These are phyloP conservation scores for Ginglymostoma cirratum DNA, from an alignment of 2,113 vertebrate genomes.

Conservation along the genomic window DNA sequence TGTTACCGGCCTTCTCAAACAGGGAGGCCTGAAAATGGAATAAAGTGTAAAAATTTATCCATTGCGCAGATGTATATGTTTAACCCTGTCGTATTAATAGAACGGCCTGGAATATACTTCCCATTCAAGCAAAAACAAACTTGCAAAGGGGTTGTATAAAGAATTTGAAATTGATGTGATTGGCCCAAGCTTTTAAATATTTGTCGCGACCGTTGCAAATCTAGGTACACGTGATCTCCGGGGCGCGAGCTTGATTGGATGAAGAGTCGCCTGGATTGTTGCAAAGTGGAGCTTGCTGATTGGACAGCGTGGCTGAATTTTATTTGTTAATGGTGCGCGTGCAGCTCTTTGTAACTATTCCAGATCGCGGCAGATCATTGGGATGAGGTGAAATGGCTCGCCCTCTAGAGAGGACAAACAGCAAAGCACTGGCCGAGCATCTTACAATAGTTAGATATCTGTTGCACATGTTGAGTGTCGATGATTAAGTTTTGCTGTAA, in stretches of 20 bases:
- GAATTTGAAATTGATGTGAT: background rate
- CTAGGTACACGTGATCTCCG: background rate
- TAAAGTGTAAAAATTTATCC: background rate
- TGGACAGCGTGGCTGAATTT: background rate
- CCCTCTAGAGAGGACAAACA: background rate
- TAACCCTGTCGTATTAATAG: background rate
- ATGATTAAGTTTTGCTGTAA: background rate
- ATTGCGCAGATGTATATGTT: background rate
- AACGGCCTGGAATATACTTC: background rate
- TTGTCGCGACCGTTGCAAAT: background rate
- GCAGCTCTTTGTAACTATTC: background rate
- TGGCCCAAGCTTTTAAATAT: background rate
- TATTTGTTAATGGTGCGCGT: background rate
- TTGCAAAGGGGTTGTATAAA: background rate
- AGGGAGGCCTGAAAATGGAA: background rate
- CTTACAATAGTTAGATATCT: background rate
- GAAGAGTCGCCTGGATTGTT: background rate
- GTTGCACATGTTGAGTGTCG: background rate
- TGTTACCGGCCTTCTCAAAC: background rate
- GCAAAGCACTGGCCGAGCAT: background rate
- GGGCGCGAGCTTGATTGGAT: background rate
- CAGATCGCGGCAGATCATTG: background rate
- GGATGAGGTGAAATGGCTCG: background rate
- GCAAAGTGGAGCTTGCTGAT: slow-evolving; percentile 15
- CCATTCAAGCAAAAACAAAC: background rate